Evolutionary conservation across 2,888 invertebrate species (phyloP).

Genomic region (Gastracanthus pulcherrimus): DNA sequence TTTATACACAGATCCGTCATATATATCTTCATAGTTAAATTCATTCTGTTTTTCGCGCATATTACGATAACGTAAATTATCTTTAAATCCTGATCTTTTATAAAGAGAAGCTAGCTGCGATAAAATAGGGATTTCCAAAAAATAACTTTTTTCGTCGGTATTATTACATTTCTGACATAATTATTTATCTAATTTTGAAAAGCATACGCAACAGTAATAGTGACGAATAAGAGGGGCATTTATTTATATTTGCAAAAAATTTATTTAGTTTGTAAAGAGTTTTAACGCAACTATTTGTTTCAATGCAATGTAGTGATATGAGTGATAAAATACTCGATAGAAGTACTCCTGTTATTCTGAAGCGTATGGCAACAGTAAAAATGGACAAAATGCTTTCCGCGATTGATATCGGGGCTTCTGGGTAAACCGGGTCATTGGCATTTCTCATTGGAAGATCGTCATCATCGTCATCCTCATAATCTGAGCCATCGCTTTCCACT

Average conservation of each 20-base stretch:
- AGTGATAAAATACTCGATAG: too few relatives aligned
- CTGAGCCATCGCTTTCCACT: neutral
- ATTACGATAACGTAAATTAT: neutral
- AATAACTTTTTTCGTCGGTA: neutral
- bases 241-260: neutral
- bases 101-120: neutral
- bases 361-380: neutral
- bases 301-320: too few relatives aligned
- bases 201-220: neutral
- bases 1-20: conserved; percentile 57
- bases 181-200: neutral
- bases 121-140: neutral
- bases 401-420: neutral
- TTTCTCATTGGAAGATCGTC: neutral
- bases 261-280: neutral
- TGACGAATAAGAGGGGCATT: neutral
- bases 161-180: neutral
- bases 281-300: neutral
- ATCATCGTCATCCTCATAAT: too few relatives aligned
- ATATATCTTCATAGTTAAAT: conserved; percentile 56
- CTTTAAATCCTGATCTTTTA: neutral
- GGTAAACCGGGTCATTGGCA: neutral
- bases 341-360: too few relatives aligned
- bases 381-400: neutral
- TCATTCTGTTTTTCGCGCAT: conserved; percentile 30